Evolutionary conservation across 1,140 invertebrate genomes (phyloP), one percentile per base, ranked within the genome.

Genomic region (Zaprionus tsacasi): DNA sequence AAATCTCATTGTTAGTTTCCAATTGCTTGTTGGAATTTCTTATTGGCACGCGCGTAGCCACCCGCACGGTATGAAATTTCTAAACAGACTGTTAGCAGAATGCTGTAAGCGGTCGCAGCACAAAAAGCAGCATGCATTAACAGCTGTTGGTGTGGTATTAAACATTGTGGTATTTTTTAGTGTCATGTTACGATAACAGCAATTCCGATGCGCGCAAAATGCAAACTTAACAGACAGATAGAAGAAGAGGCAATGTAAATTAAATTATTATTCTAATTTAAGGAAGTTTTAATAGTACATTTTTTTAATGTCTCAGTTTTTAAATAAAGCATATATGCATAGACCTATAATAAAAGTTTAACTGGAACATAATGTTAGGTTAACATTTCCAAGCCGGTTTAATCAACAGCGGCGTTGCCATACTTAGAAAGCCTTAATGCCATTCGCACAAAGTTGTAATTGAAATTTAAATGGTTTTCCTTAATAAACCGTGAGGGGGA

Each of bases 1-100:
- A 76, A 72, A 67, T 72, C 35, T 72, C 74, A 76, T 76, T 76
- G 69, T 76, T 70, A 52, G 57, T 66, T 72, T 72, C 45, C 50
- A 72, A 76, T 72, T 76, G 61, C 50, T 65, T 40, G 55, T 76
- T 56, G 45, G 61, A 70, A 8, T 33, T 65, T n/a, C 33, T 38
- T 8, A 66, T 76, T 66, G 68, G 69, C 60, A 71, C 69, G 69
- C 73, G 73, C 73, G 73, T 48, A 35, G 35, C 74, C 74, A 76
- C 61, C 70, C 74, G 69, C 70, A 66, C 70, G 74, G n/a, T 61
- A 72, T 30, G 52, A 76, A 72, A 57, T 48, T 58, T 67, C 59
- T 76, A 61, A 38, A 63, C 33, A 65, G 38, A 76, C 73, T 71
- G 54, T 10, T 70, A 71, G 59, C 73, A 75, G 36, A 13, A 36